phyloP scores from a whole-genome alignment of 2,888 invertebrate genomes.

The Drosophila colorata region DNA sequence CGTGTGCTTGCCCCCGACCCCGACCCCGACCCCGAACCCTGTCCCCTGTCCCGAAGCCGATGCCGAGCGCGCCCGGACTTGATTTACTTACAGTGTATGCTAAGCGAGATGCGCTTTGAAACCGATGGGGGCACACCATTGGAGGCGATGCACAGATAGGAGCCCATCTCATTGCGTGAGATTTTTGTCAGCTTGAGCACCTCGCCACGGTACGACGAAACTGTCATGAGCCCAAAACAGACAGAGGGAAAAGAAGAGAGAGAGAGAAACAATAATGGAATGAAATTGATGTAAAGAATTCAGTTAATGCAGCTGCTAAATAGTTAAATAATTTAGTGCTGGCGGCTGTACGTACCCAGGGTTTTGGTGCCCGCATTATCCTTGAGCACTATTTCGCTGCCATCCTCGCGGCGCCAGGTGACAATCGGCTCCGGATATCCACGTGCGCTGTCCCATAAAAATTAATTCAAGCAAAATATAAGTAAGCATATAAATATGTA shows the following conservation, averaged over 20 bases:
- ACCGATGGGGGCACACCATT: conserved; percentile 95
- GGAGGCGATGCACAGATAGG: conserved; percentile 95
- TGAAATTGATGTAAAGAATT: conserved; percentile 5
- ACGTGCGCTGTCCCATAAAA: conserved; percentile 86
- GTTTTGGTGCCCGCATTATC: conserved; percentile 89
- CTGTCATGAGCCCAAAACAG: conserved; percentile 85
- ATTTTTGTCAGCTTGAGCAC: conserved; percentile 91
- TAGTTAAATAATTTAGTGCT: conserved; percentile 5
- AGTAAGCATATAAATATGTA: too few species aligned
- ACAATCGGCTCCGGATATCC: conserved; percentile 93
- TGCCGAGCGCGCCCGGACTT: conserved; percentile 7
- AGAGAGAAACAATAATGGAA: neutral
- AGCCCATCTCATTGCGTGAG: conserved; percentile 95
- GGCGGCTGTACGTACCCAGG: conserved; percentile 86
- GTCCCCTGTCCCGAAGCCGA: too few species aligned
- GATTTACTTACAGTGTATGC: conserved; percentile 93
- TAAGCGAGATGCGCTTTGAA: conserved; percentile 94
- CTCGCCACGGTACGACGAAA: conserved; percentile 90
- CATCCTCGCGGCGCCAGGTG: conserved; percentile 94
- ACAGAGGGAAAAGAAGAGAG: neutral
- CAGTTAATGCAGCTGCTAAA: conserved; percentile 5
- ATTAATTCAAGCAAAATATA: neutral
- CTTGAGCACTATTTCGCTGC: conserved; percentile 91
- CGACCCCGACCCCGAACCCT: too few species aligned
- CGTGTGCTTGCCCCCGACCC: neutral